Conservation (phyloP, 2,888 invertebrate species). For the Lymantria dispar region DNA sequence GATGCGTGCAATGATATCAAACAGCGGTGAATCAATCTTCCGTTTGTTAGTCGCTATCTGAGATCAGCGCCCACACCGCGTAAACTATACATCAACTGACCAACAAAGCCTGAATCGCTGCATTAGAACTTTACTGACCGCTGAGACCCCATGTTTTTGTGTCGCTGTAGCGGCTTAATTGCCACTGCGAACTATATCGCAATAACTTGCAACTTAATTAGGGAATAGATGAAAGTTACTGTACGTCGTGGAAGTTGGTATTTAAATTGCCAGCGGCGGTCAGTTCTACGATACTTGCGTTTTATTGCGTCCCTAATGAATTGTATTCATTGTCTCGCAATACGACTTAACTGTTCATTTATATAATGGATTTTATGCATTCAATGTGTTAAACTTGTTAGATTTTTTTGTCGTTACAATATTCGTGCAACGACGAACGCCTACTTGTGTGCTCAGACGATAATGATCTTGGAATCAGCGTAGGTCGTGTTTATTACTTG, state of each 20-base stretch:
- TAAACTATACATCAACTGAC: constrained; percentile 48
- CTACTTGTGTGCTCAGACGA: constrained; percentile 57
- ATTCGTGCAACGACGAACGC: constrained; percentile 64
- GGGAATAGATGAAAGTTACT: constrained; percentile 48
- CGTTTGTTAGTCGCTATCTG: constrained; percentile 61
- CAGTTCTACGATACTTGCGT: constrained; percentile 44
- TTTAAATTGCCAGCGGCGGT: constrained; percentile 53
- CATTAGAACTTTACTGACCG: constrained; percentile 6
- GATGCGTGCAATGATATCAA: constrained; percentile 64
- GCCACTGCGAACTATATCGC: constrained; percentile 37
- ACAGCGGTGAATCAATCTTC: constrained; percentile 75
- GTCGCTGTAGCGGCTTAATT: constrained; percentile 39
- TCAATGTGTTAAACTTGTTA: constrained; percentile 42
- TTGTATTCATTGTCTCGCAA: constrained; percentile 61
- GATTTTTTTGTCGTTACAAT: constrained; percentile 59
- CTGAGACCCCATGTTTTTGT: neutral
- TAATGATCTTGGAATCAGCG: constrained; percentile 75
- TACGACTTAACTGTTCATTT: constrained; percentile 63
- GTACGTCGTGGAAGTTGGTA: constrained; percentile 48
- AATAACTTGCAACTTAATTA: constrained; percentile 58
- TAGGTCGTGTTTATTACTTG: constrained; percentile 72
- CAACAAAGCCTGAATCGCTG: constrained; percentile 44
- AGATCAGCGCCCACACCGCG: constrained; percentile 59
- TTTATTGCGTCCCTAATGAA: constrained; percentile 67
- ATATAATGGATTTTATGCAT: constrained; percentile 53